Evolutionary conservation across 2,113 vertebrate genomes (phyloP).

Genomic region (Indicator maculatus): DNA sequence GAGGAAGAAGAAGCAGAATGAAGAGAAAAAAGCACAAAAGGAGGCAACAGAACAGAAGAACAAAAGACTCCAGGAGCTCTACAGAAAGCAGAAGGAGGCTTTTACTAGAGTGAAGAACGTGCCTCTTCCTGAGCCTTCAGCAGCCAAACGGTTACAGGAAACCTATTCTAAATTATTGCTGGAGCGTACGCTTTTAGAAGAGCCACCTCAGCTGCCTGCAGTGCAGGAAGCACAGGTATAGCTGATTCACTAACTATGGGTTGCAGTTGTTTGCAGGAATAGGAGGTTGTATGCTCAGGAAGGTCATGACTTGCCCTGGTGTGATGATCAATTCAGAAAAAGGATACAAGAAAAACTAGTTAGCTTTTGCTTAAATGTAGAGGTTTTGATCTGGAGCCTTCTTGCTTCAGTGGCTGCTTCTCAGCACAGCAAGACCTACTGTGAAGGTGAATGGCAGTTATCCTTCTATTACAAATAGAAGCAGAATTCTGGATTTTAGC

Average conservation of each 20-base stretch:
- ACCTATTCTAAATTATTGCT: conserved; percentile 87
- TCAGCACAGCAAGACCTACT: background rate
- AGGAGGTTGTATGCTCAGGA: background rate
- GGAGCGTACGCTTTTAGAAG: conserved; percentile 79
- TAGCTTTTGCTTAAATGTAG: background rate
- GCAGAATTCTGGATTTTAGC: background rate
- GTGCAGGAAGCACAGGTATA: conserved; percentile 76
- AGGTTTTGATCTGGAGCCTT: background rate
- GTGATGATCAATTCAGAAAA: background rate
- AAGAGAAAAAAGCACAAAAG: conserved; percentile 87
- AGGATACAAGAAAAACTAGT: background rate
- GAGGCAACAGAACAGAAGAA: conserved; percentile 86
- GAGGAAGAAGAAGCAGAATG: conserved; percentile 86
- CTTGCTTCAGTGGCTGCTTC: background rate
- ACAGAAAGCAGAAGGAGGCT: conserved; percentile 88
- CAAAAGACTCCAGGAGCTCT: conserved; percentile 93
- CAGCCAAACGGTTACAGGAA: conserved; percentile 78
- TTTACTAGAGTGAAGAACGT: conserved; percentile 69
- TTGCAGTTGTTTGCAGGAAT: conserved; percentile 9
- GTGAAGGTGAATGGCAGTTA: background rate
- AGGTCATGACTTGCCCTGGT: background rate
- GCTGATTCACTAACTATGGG: background rate
- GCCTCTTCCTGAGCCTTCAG: conserved; percentile 66
- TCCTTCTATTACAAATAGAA: background rate
- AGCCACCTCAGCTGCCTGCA: conserved; percentile 50